Percentiles rank a stretch among this genome's conserved stretches.
These are phyloP conservation scores for Xanthorhoe spadicearia DNA, from an alignment of 2,888 invertebrate species.

Conservation along the genomic window DNA sequence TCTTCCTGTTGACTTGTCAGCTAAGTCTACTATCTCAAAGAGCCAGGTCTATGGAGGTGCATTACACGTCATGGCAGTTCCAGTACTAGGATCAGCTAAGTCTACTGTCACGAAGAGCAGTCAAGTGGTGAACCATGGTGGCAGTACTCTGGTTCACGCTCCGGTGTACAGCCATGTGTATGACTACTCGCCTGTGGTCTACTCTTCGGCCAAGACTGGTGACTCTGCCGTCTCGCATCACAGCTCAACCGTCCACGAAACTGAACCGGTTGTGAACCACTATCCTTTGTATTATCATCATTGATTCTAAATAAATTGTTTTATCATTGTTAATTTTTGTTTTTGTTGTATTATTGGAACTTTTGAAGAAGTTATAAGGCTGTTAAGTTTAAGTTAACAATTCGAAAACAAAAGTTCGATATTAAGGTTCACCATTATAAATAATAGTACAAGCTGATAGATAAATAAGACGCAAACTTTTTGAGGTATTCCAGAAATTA, in stretches of 20 bases:
- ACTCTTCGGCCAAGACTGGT: constrained; percentile 58
- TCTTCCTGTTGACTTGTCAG: no score
- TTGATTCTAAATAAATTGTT: constrained; percentile 48
- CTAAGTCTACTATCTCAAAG: constrained; percentile 30
- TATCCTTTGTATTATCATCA: constrained; percentile 59
- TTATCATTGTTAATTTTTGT: constrained; percentile 8
- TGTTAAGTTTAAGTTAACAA: no score
- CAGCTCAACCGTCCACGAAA: constrained; percentile 76
- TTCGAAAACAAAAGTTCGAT: no score
- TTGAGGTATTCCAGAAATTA: no score
- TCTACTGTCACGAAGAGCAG: constrained; percentile 53
- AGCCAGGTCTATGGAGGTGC: constrained; percentile 30
- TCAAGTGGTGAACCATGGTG: constrained; percentile 63
- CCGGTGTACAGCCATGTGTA: constrained; percentile 32
- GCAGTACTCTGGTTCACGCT: constrained; percentile 49
- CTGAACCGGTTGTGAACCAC: constrained; percentile 63
- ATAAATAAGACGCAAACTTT: not conserved
- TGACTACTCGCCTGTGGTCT: constrained; percentile 41
- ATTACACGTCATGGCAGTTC: constrained; percentile 21
- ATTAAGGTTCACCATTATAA: no score
- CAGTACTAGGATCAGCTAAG: constrained; percentile 34
- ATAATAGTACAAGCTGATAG: no score
- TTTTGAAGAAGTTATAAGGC: no score
- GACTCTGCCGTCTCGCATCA: constrained; percentile 79
- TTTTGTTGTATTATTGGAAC: not conserved